Evolutionary conservation across 2,888 invertebrate species (phyloP).

Genomic region (Holacanthella duospinosa): DNA sequence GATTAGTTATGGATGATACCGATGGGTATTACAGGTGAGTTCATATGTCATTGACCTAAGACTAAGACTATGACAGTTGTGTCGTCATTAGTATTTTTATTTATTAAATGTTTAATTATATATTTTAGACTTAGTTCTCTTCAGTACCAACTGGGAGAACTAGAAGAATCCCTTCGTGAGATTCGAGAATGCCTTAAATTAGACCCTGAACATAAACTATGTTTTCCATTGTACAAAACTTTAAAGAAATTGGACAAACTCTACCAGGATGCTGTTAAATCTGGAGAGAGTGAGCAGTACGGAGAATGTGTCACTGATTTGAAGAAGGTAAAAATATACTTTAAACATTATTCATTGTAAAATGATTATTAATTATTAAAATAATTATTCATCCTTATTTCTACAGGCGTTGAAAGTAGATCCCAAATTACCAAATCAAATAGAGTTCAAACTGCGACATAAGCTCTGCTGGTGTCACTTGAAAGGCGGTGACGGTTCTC

Average conservation of each 20-base stretch:
- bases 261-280: conserved; percentile 26
- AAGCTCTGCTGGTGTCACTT: conserved; percentile 35
- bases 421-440: conserved; percentile 28
- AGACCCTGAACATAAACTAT: conserved; percentile 89
- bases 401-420: conserved; percentile 35
- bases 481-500: conserved; percentile 30
- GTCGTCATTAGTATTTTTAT: background rate
- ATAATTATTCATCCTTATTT: conserved; percentile 3
- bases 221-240: conserved; percentile 92
- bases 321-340: conserved; percentile 28
- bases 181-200: conserved; percentile 92
- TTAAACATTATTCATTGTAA: background rate
- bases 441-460: conserved; percentile 32
- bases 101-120: too few relatives aligned
- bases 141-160: conserved; percentile 82
- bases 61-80: too few relatives aligned
- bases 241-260: conserved; percentile 83
- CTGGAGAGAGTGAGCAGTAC: conserved; percentile 26
- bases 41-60: too few relatives aligned
- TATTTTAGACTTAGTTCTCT: conserved; percentile 55
- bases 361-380: too few relatives aligned
- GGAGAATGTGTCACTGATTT: conserved; percentile 31
- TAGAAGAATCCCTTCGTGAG: conserved; percentile 49
- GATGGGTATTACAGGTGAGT: conserved; percentile 60
- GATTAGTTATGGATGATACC: conserved; percentile 84